Evolutionary conservation across 2,113 vertebrate genomes (phyloP), one percentile per base, ranked within the genome.

Genomic region (Podocnemis expansa): DNA sequence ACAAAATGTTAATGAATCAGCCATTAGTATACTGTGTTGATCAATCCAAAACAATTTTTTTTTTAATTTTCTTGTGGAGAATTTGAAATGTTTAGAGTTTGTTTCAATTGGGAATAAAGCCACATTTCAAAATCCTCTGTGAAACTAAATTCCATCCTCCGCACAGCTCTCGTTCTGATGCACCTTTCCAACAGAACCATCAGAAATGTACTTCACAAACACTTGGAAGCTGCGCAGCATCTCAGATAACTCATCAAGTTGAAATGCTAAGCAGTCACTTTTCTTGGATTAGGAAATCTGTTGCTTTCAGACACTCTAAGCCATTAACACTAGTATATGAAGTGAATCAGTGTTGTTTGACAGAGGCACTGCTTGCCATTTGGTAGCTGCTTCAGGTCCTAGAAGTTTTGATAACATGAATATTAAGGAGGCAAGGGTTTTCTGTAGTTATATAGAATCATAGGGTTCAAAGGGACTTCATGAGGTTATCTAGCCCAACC

Each of bases 271-370:
- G 67, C 6, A 52, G 89, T 55, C 89, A 89, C 73, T 80, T 56
- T 93, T 45, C 83, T 60, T 84, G 85, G 86, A 41, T 87, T 95
- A 38, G 49, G n/a, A 94, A 95, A 91, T 38, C 27, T 80, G 76
- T 43, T 27, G 0, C 29, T 89, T 80, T 45, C 85, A 2, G 90
- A 85, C 85, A 80, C 84, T 93, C 93, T 94, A 90, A 87, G 85
- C 86, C 95, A 90, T 84, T n/a, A 89, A 29, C 73, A 82, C 45
- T 38, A 78, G 90, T 88, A 80, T n/a, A n/a, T 67, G 88, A 87
- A 88, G 89, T 54, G 67, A 95, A 94, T 88, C 56, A 85, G 88
- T 54, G 73, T 75, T 93, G 94, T 88, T 89, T 91, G 84, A 95
- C 90, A 93, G n/a, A n/a, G 84, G 41, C 94, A 78, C 70, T 88